These are phyloP conservation scores for Cettia cetti DNA, from an alignment of 2,113 vertebrate species.

Conservation along the genomic window DNA sequence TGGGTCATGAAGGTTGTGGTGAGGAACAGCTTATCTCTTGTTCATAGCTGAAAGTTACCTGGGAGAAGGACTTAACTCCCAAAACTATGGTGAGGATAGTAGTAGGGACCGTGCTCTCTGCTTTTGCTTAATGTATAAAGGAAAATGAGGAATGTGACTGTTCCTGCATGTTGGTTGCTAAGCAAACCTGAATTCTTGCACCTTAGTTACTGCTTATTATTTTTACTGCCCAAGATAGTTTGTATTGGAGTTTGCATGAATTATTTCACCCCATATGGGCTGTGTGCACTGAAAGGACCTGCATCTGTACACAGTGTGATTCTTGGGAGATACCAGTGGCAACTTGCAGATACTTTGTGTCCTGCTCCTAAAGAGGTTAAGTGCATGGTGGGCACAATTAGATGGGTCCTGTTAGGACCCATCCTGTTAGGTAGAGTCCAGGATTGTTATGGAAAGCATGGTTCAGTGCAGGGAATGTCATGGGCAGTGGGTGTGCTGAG, in stretches of 20 bases:
- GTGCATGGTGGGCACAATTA: accelerated
- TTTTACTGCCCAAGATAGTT: neutral
- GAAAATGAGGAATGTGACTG: neutral
- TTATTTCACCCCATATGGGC: neutral
- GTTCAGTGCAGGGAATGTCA: neutral
- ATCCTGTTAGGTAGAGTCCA: neutral
- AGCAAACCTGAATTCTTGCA: neutral
- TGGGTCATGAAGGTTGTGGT: neutral
- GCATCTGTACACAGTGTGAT: neutral
- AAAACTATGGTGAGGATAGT: neutral
- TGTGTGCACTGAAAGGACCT: neutral
- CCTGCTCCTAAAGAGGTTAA: neutral
- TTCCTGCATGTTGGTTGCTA: neutral
- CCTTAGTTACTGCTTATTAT: neutral
- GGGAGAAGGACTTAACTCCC: neutral
- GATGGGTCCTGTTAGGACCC: neutral
- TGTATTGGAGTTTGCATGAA: neutral
- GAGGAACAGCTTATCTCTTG: neutral
- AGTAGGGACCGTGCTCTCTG: neutral
- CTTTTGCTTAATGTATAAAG: neutral
- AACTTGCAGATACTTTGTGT: neutral
- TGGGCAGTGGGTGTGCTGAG: neutral
- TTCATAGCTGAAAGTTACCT: neutral
- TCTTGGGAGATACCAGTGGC: neutral
- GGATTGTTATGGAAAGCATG: neutral